Evolutionary conservation across 1,140 invertebrate species (phyloP).

Genomic region (Pantala flavescens): DNA sequence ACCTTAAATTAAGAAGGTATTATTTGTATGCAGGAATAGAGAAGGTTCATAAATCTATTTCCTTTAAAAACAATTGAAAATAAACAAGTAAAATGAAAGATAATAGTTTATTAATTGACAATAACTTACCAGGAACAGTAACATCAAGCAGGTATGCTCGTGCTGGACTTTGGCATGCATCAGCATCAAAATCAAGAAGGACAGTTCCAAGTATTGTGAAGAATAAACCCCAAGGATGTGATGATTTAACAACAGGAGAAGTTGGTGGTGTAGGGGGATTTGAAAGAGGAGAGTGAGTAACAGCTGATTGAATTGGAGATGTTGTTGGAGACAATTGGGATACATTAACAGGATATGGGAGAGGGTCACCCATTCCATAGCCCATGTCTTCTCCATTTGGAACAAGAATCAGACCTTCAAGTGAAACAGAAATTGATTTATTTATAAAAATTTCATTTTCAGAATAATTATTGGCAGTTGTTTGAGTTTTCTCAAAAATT

Average conservation of each 20-base stretch:
- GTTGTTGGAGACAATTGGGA: not conserved
- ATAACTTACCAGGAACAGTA: slow-evolving; percentile 61
- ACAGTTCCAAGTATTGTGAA: slow-evolving; percentile 90
- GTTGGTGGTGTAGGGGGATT: not conserved
- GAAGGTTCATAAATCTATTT: too few relatives aligned
- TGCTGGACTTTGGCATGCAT: slow-evolving; percentile 89
- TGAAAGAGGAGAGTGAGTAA: too few relatives aligned
- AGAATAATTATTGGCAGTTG: too few relatives aligned
- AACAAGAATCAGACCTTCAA: slow-evolving; percentile 67
- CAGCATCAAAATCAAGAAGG: slow-evolving; percentile 88
- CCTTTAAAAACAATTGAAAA: too few relatives aligned
- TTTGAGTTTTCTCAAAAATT: too few relatives aligned
- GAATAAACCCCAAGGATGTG: slow-evolving; percentile 76
- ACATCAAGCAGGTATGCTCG: slow-evolving; percentile 88
- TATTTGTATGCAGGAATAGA: too few relatives aligned
- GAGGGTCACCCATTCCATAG: slow-evolving; percentile 61
- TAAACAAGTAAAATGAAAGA: too few relatives aligned
- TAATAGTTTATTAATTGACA: too few relatives aligned
- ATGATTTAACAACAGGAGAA: not conserved
- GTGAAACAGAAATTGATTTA: slow-evolving; percentile 19
- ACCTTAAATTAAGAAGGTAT: too few relatives aligned
- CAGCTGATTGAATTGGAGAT: not conserved
- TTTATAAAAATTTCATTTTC: not conserved
- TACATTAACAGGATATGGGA: slow-evolving; percentile 25
- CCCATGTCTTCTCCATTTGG: slow-evolving; percentile 84